A percentile compares a stretch with the other conserved stretches of the same genome.
phyloP scores from a whole-genome alignment of 1,140 invertebrate genomes.

The Cheumatopsyche charites region DNA sequence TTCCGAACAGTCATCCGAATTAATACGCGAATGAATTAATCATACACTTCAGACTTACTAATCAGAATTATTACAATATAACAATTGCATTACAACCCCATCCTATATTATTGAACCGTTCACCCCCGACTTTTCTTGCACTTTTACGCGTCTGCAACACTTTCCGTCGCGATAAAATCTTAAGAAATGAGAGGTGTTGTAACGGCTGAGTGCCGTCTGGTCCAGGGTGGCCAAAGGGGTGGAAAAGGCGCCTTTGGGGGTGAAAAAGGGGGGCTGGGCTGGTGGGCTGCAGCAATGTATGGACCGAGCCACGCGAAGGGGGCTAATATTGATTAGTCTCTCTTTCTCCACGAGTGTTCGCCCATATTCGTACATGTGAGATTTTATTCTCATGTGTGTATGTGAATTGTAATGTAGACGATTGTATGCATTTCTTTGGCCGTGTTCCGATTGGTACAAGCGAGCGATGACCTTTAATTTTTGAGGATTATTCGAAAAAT shows the following conservation, averaged over 20 bases:
- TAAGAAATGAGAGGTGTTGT: constrained; percentile 50
- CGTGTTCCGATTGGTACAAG: too few species aligned
- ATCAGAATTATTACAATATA: too few species aligned
- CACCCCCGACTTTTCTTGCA: not conserved
- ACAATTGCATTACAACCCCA: not conserved
- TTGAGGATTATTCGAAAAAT: too few species aligned
- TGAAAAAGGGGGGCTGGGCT: not conserved
- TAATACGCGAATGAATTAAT: too few species aligned
- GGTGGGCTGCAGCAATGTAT: not conserved
- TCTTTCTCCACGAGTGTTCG: constrained; percentile 45
- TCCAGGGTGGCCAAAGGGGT: not conserved
- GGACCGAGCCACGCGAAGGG: not conserved
- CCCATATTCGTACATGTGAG: constrained; percentile 37
- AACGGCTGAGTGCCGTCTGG: constrained; percentile 20
- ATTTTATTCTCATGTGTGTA: too few species aligned
- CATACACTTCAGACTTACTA: too few species aligned
- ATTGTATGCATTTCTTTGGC: not conserved
- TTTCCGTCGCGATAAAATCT: constrained; percentile 45
- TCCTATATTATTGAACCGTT: not conserved
- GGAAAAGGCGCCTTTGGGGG: not conserved
- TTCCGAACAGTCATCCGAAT: too few species aligned
- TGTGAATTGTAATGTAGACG: constrained; percentile 32
- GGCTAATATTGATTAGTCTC: constrained; percentile 49
- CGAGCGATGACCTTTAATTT: too few species aligned
- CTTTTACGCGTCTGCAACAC: constrained; percentile 28